Evolutionary conservation across 2,113 vertebrate genomes (phyloP).

Genomic region (Ginglymostoma cirratum): DNA sequence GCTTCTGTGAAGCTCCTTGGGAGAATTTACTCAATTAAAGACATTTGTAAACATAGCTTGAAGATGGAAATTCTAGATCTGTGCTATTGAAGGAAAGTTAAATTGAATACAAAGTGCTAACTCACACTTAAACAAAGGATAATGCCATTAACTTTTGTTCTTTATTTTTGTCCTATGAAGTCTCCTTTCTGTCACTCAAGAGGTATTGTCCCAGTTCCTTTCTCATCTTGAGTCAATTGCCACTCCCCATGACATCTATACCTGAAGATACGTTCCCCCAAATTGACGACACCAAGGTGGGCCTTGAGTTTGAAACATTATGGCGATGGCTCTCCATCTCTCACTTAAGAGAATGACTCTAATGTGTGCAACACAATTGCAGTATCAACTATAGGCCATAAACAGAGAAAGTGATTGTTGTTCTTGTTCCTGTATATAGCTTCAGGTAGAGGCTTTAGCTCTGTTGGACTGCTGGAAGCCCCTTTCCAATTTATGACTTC

Average conservation of each 20-base stretch:
- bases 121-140: no score
- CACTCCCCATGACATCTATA: neutral
- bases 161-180: neutral
- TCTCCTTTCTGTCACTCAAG: neutral
- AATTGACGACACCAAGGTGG: neutral
- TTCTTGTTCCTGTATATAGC: no score
- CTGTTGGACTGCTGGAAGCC: neutral
- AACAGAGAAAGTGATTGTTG: no score
- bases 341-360: neutral
- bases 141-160: no score
- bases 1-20: no score
- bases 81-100: no score
- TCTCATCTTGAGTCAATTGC: neutral
- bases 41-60: no score
- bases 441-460: no score
- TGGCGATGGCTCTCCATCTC: neutral
- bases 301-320: neutral
- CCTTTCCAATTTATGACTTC: neutral
- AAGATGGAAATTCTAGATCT: no score
- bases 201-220: neutral
- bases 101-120: no score
- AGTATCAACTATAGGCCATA: neutral
- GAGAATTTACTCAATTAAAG: no score
- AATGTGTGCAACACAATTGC: neutral
- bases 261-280: neutral